Evolutionary conservation across 2,888 invertebrate genomes (phyloP), one percentile per base, ranked within the genome.

Genomic region (Lasioglossum oenotherae): DNA sequence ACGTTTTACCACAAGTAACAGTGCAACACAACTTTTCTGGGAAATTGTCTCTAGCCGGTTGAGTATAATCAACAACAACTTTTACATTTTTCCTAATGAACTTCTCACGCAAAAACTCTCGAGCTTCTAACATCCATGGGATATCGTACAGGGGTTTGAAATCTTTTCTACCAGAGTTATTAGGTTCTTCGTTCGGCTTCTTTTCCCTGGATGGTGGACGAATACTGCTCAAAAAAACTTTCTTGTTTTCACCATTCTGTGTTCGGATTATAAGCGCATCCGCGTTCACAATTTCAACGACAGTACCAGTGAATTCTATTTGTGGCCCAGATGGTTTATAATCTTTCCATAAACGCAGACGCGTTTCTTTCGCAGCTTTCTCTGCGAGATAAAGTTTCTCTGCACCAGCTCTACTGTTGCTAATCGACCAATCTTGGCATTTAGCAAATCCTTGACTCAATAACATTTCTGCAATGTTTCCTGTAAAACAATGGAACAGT

Each of bases 71-170:
- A 44, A 99, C 97, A 38, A 97, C 97, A 14, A 99, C 98, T 92
- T 97, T 98, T 0, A 99, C 98, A 95, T 98, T 98, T 95, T 99
- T 99, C 76, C 99, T 99, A 92, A 99, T 97, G 23, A 99, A 96
- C 94, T 99, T 99, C 94, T 99, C 99, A 71, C 99, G 97, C 60
- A 99, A 96, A 94, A 98, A 99, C 95, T 99, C 99, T 78, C 99
- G 97, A 0, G 99, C 99, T 95, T 99, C 99, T 95, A 98, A 99
- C 98, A 99, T 98, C 97, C 98, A 99, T 2, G 99, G 99, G 93
- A 99, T 98, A 94, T 99, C 99, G 95, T 99, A 99, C 0, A 99
- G 96, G 0, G 99, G 99, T 92, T 98, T 97, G 95, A 97, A 98
- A 86, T 97, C 97, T 95, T 97, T 98, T 4, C 97, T 96, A 23